These are phyloP conservation scores for Tragopan temminckii DNA, from an alignment of 2,797 vertebrate species.

Conservation along the genomic window DNA sequence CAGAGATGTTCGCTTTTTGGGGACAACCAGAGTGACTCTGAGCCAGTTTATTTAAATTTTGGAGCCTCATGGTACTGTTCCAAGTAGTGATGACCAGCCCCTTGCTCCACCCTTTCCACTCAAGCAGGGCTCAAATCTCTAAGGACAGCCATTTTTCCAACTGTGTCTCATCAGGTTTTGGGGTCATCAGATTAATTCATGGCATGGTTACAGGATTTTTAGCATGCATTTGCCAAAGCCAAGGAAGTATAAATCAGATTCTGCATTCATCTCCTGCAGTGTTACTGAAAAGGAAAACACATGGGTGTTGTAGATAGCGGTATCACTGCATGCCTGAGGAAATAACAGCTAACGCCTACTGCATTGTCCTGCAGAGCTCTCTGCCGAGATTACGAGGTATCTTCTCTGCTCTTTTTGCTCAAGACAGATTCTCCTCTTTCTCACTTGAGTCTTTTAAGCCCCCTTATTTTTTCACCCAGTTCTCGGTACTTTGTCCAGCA, in stretches of 20 bases:
- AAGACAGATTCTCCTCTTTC: neutral
- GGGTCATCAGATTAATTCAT: neutral
- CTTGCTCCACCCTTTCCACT: neutral
- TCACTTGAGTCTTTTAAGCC: neutral
- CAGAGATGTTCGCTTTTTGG: neutral
- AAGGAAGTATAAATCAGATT: conserved; percentile 23
- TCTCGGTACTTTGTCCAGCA: neutral
- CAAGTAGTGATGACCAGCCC: neutral
- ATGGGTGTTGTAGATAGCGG: conserved; percentile 14
- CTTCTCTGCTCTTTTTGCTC: conserved; percentile 36
- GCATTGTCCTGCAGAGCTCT: conserved; percentile 18
- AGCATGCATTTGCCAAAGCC: conserved; percentile 8
- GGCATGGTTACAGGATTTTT: neutral
- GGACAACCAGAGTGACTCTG: neutral
- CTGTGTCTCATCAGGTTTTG: neutral
- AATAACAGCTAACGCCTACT: conserved; percentile 13
- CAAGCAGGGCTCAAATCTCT: neutral
- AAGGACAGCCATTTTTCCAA: neutral
- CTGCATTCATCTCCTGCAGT: neutral
- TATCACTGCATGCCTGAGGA: conserved; percentile 3
- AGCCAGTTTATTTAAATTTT: neutral
- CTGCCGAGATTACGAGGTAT: neutral
- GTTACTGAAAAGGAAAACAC: conserved; percentile 22
- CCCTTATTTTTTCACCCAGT: neutral
- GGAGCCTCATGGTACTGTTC: neutral